Evolutionary conservation across 1,140 invertebrate species (phyloP).

Genomic region (Scaptodrosophila lebanonensis): DNA sequence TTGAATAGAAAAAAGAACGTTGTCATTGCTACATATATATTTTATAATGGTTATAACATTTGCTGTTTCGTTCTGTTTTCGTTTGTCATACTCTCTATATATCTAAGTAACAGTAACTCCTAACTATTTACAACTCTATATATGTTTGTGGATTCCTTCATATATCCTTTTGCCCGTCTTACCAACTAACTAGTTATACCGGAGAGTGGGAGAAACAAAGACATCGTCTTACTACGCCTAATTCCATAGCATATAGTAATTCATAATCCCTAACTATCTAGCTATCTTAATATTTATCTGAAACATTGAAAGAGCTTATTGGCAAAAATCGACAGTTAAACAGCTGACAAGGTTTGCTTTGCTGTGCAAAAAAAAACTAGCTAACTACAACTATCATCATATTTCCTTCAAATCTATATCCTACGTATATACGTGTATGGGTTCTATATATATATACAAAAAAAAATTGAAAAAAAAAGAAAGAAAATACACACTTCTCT

Average conservation of each 20-base stretch:
- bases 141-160: no score
- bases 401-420: constrained; percentile 13
- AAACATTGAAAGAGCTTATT: constrained; percentile 56
- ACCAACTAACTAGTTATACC: no score
- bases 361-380: constrained; percentile 22
- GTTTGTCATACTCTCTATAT: no score
- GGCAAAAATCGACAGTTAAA: constrained; percentile 74
- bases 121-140: no score
- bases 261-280: background rate
- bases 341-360: constrained; percentile 56
- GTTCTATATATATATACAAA: background rate
- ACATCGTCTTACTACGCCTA: no score
- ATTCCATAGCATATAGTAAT: no score
- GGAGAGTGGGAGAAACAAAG: no score
- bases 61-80: constrained; percentile 8
- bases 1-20: no score
- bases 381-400: constrained; percentile 5
- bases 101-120: no score
- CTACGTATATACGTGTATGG: background rate
- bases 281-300: constrained; percentile 23
- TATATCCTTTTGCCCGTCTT: no score
- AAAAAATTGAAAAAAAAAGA: no score
- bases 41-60: constrained; percentile 1
- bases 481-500: no score
- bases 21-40: constrained; percentile 5